Evolutionary conservation across 2,113 vertebrate genomes (phyloP), one percentile per base, ranked within the genome.

Genomic region (Clinocottus analis): DNA sequence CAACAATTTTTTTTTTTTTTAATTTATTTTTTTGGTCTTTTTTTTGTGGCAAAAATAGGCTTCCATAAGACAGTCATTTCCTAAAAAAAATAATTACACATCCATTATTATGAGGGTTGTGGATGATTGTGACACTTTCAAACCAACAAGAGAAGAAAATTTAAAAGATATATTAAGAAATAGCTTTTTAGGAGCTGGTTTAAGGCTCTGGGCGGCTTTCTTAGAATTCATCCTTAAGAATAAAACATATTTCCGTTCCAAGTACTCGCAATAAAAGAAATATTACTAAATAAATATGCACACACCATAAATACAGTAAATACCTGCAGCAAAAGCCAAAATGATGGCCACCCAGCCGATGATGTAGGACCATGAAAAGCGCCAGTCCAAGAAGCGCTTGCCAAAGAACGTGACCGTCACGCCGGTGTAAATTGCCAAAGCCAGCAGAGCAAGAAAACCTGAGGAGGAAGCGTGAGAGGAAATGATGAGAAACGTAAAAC

Each of bases 331-430:
- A 73, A 94, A 84, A 8, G 89, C 92, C 75, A 96, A 89, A 64
- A 95, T 76, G 14, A 95, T 89, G 1, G 93, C 95, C 2, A 96
- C 89, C 96, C 95, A 96, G 58, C 93, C 95, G 25, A 95, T 91
- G 81, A 95, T 95, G 88, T 96, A 96, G 75, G 95, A 97, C 96
- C 96, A 97, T 35, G 96, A 96, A 75, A 97, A 96, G 25, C 93
- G 90, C 96, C 96, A 97, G 83, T 95, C 89, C 2, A 92, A 1
- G 41, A 91, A 96, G 23, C 95, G 94, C 59, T 95, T 95, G 23
- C 95, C 95, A 53, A 96, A 96, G 89, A 95, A 95, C 37, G 92
- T 94, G 56, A 95, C 91, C 0, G 95, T 95, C 88, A 95, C 93
- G 0, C 94, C 95, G 0, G 95, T 96, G 93, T 96, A 96, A 69